phyloP scores from a whole-genome alignment of 2,113 vertebrate species.

The Salvelinus alpinus region DNA sequence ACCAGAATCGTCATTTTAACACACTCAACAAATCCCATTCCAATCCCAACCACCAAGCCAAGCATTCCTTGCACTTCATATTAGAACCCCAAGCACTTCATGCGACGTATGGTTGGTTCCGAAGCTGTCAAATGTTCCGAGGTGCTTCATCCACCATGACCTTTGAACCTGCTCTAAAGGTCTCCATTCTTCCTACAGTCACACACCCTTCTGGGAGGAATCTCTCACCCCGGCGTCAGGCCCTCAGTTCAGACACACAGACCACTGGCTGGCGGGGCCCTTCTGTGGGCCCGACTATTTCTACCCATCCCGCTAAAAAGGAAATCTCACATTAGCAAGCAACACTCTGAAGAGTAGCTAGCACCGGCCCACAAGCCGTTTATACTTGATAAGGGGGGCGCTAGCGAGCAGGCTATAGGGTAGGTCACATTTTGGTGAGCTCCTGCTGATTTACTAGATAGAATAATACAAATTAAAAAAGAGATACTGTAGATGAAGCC shows the following conservation, averaged over 20 bases:
- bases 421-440: too few relatives aligned
- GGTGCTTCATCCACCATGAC: constrained; percentile 33
- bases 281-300: constrained; percentile 44
- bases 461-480: not conserved
- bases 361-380: not conserved
- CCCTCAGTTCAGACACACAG: constrained; percentile 35
- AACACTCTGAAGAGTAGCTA: constrained; percentile 6
- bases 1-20: too few relatives aligned
- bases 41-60: not conserved
- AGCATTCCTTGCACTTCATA: not conserved
- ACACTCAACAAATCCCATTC: not conserved
- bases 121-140: constrained; percentile 23
- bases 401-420: too few relatives aligned
- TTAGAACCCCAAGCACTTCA: not conserved
- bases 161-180: constrained; percentile 45
- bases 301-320: constrained; percentile 45
- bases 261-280: constrained; percentile 22
- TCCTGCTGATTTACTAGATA: not conserved
- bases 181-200: constrained; percentile 28
- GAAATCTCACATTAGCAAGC: constrained; percentile 43
- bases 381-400: too few relatives aligned
- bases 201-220: constrained; percentile 51
- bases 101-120: not conserved
- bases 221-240: constrained; percentile 49
- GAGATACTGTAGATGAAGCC: not conserved